Base-by-base conservation (phyloP, 2,113 vertebrate genomes). In the Python bivittatus region DNA sequence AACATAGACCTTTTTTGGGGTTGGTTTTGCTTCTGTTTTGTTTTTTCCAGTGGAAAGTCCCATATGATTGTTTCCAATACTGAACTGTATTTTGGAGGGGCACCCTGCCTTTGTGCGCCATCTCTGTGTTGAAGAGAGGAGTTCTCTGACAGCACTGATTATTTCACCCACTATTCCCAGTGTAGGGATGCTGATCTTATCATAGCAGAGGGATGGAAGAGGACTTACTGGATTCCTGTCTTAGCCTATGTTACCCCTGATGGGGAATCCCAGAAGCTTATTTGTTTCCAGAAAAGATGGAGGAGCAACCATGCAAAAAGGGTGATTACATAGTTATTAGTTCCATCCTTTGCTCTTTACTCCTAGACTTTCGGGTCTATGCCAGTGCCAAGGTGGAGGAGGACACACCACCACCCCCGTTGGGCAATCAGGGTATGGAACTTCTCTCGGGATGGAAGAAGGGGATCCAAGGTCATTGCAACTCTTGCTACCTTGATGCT, bases 401-500 rank as follows among this genome's bases (percentile, higher is more conserved):
- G 3, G 95, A 98, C 96, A 98, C 97, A 0, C 92, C 98, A 0
- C 98, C 98, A 0, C 98, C 98, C 0, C 0, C 94, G 33, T 95
- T 94, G 0, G 98, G 97, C 0, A 95, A 92, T 0, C 97, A 98
- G 61, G 98, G 97, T 86, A 88, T 91, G 2, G 91, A 97, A n/a
- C 90, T 96, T 8, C 98, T 98, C 68, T 95, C 95, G 4, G 98
- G 98, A 88, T 98, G 98, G 96, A 98, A 98, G 94, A 98, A 97
- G 83, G 98, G 98, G 52, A 98, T 98, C 42, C 98, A 98, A 95
- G 98, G 98, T 3, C 98, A 98, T 92, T 98, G 98, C 64, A 98
- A 98, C 96, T 98, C 98, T 92, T 98, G 98, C 95, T 98, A 98
- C 95, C 97, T 98, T 91, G 98, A 98, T 68, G 98, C 98, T 1